Base-by-base conservation (phyloP, 2,113 vertebrate species). In the Heliornis fulica region DNA sequence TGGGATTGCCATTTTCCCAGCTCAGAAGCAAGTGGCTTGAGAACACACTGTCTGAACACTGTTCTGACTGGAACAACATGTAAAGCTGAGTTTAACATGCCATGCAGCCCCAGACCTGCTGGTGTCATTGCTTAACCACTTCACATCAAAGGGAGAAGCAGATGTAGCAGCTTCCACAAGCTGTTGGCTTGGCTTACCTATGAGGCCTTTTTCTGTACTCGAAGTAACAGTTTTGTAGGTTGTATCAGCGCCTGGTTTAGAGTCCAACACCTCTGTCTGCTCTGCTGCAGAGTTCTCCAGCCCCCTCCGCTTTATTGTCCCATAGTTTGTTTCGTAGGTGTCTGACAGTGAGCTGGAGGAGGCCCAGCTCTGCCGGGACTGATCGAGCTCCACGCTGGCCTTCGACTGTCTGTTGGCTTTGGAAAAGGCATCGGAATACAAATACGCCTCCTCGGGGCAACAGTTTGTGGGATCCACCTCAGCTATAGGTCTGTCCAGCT, bases 191-290 rank as follows among this genome's bases (percentile, higher is more conserved):
- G 79, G 79, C 98, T 98, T 98, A 99, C 99, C 99, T 98, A 99
- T 99, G 74, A 99, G 99, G 93, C 99, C 99, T 96, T 99, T 99
- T 43, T 99, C 99, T 93, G 99, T 99, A 97, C 99, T 99, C 4
- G 99, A 99, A 53, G 99, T 99, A 94, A 99, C 98, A 60, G 98
- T 99, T 98, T 99, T 99, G 98, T 99, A 99, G 86, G 96, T 89
- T 11, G 98, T 50, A 79, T 99, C 99, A 81, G 97, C 56, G 90
- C 97, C 96, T 54, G 97, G 92, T 89, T 98, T 98, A 91, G 97
- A 97, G 72, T 97, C 97, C 84, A 95, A 88, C 88, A 94, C 97
- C 69, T 99, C 98, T 2, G 95, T 61, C 77, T 97, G 97, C 93
- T 98, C 97, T 0, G 76, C 87, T 2, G 94, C 18, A 28, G 96